Evolutionary conservation across 2,797 vertebrate genomes (phyloP).

Genomic region (Xerus rutilus): DNA sequence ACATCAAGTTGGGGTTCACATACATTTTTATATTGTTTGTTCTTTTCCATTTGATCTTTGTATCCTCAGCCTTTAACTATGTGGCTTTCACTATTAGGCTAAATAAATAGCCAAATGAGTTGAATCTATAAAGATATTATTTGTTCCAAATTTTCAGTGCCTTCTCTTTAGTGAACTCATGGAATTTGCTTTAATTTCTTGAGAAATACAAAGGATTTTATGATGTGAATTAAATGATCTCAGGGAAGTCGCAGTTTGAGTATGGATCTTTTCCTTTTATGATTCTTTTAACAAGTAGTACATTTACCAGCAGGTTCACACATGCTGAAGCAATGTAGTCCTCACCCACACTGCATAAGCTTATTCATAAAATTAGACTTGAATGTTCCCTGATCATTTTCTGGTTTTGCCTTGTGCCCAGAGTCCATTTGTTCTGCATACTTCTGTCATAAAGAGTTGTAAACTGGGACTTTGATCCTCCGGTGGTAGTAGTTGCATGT

Average conservation of each 20-base stretch:
- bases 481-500: not conserved
- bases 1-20: not conserved
- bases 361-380: conserved; percentile 21
- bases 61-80: not conserved
- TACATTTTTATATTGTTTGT: not conserved
- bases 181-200: conserved; percentile 28
- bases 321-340: not conserved
- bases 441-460: not conserved
- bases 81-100: not conserved
- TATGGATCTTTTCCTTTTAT: not conserved
- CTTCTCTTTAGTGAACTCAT: not conserved
- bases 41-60: not conserved
- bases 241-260: not conserved
- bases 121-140: not conserved
- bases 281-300: not conserved
- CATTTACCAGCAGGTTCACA: conserved; percentile 1
- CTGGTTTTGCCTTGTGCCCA: not conserved
- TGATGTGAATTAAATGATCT: conserved; percentile 13
- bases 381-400: not conserved
- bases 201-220: not conserved
- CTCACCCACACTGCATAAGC: not conserved
- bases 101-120: not conserved
- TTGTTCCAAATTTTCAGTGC: not conserved
- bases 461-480: not conserved
- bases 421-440: not conserved